A percentile compares a stretch with the other conserved stretches of the same genome.
phyloP scores from a whole-genome alignment of 1,140 invertebrate genomes.

The Proctacanthus coquilletti region DNA sequence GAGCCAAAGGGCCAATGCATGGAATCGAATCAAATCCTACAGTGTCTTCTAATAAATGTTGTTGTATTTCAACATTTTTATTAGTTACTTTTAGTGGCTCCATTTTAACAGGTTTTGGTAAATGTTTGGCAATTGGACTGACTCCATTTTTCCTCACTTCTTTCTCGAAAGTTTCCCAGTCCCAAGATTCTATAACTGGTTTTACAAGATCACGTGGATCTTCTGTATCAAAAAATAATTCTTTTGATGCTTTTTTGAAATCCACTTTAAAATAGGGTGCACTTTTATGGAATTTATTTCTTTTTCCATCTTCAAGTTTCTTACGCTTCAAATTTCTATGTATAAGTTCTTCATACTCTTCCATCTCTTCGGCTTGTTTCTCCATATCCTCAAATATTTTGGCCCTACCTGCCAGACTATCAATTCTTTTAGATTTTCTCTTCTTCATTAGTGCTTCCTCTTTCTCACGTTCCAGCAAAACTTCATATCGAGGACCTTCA shows the following conservation, averaged over 20 bases:
- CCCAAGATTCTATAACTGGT: constrained; percentile 40
- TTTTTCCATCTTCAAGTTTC: constrained; percentile 23
- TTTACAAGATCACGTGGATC: constrained; percentile 43
- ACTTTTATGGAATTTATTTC: constrained; percentile 12
- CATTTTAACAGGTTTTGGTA: constrained; percentile 36
- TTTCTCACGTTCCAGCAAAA: constrained; percentile 42
- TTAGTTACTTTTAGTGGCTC: constrained; percentile 33
- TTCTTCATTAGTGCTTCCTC: constrained; percentile 40
- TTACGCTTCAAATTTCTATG: constrained; percentile 31
- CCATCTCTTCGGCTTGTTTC: constrained; percentile 40
- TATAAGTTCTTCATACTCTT: constrained; percentile 34
- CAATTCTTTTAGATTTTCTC: constrained; percentile 45
- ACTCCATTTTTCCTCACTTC: constrained; percentile 29
- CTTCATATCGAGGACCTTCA: constrained; percentile 42
- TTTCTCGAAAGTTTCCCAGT: constrained; percentile 44
- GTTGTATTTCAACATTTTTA: constrained; percentile 30
- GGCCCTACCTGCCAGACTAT: no score
- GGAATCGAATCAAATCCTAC: constrained; percentile 43
- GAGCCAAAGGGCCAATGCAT: constrained; percentile 41
- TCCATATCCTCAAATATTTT: constrained; percentile 67
- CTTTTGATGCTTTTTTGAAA: constrained; percentile 16
- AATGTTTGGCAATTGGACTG: constrained; percentile 28
- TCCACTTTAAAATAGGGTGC: constrained; percentile 1
- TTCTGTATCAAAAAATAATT: constrained; percentile 31
- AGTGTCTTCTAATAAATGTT: constrained; percentile 35